These are phyloP conservation scores for Pitta sordida DNA, from an alignment of 2,113 vertebrate genomes.

Conservation along the genomic window DNA sequence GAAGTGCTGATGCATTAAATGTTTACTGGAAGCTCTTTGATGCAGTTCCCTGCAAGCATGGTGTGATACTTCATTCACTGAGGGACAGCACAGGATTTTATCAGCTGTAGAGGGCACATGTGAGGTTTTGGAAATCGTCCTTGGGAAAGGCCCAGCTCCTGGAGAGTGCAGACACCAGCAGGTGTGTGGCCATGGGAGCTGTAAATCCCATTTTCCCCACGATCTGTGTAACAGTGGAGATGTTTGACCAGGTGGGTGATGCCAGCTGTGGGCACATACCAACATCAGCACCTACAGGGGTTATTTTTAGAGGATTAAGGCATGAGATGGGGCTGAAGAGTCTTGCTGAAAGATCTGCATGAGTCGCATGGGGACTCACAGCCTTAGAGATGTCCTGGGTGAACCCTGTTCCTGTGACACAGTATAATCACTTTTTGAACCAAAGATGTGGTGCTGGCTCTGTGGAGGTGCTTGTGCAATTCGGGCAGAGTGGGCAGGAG, in stretches of 20 bases:
- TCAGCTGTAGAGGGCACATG: not conserved
- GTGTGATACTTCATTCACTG: not conserved
- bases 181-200: fast-evolving
- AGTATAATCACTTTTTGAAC: not conserved
- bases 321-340: not conserved
- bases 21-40: not conserved
- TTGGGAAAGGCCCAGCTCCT: not conserved
- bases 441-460: not conserved
- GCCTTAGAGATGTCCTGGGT: not conserved
- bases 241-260: fast-evolving
- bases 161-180: not conserved
- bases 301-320: not conserved
- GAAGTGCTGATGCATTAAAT: not conserved
- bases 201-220: not conserved
- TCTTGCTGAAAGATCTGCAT: not conserved
- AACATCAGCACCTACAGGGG: not conserved
- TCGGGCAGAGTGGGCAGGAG: not conserved
- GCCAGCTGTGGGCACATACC: not conserved
- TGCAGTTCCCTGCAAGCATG: not conserved
- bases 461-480: not conserved
- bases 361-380: not conserved
- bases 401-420: not conserved
- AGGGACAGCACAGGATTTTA: not conserved
- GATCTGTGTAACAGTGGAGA: no score
- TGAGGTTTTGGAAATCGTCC: not conserved